A percentile compares a stretch with the other conserved stretches of the same genome.
phyloP scores from a whole-genome alignment of 1,140 invertebrate species.

The Drosophila paulistorum region DNA sequence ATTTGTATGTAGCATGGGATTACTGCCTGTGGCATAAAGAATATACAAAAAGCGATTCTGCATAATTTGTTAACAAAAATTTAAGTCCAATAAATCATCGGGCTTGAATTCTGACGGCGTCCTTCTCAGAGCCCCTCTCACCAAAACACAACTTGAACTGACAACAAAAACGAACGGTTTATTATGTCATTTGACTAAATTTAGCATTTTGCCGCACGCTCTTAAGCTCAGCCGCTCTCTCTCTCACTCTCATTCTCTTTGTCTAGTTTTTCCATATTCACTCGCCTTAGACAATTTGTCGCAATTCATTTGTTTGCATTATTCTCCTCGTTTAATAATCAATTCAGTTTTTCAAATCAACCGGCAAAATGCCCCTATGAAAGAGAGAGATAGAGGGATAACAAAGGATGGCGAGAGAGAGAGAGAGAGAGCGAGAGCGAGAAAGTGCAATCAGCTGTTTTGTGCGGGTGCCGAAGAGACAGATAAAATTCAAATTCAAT shows the following conservation, averaged over 20 bases:
- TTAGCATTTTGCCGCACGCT: conserved; percentile 61
- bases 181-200: conserved; percentile 78
- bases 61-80: not conserved
- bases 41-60: not conserved
- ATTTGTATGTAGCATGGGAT: not conserved
- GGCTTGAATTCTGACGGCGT: not conserved
- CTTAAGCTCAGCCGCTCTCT: conserved; percentile 20
- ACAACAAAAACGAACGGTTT: conserved; percentile 51
- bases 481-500: conserved; percentile 48
- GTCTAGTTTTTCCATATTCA: not conserved
- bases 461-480: conserved; percentile 33
- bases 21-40: not conserved
- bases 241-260: not conserved
- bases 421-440: conserved; percentile 20
- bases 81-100: not conserved
- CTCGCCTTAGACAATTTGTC: conserved; percentile 3
- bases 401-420: conserved; percentile 14
- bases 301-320: not conserved
- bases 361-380: conserved; percentile 63
- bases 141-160: conserved; percentile 50
- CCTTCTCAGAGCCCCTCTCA: conserved; percentile 27
- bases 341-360: conserved; percentile 34
- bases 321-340: conserved; percentile 4
- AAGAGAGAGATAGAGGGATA: conserved; percentile 13
- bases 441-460: conserved; percentile 47